Evolutionary conservation across 1,140 invertebrate genomes (phyloP).

Genomic region (Hydropsyche tenuis): DNA sequence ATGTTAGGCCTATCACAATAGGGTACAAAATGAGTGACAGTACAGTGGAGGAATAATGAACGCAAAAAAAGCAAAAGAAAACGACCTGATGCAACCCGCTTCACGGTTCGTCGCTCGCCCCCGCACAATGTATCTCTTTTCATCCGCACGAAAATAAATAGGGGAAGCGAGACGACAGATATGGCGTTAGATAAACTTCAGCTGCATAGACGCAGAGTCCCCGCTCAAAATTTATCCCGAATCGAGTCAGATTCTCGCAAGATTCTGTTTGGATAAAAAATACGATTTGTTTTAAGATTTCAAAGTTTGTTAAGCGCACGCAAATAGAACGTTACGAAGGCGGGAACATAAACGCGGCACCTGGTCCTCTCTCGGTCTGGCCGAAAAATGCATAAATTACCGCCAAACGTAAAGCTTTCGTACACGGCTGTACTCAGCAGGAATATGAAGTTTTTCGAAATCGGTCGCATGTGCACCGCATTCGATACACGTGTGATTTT

Average conservation of each 20-base stretch:
- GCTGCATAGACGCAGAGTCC: too few relatives aligned
- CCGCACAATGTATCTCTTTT: slow-evolving; percentile 11
- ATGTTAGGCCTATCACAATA: slow-evolving; percentile 31
- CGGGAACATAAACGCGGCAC: slow-evolving; percentile 36
- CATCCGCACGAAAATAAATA: not conserved
- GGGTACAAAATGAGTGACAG: slow-evolving; percentile 38
- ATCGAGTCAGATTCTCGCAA: too few relatives aligned
- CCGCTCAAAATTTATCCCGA: too few relatives aligned
- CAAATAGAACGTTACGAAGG: slow-evolving; percentile 34
- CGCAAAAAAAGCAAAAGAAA: slow-evolving; percentile 25
- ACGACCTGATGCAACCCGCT: slow-evolving; percentile 26
- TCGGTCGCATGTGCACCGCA: too few relatives aligned
- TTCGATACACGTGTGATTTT: too few relatives aligned
- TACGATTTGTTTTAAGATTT: too few relatives aligned
- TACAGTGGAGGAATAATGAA: not conserved
- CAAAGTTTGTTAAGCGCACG: slow-evolving; percentile 21
- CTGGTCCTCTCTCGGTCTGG: slow-evolving; percentile 41
- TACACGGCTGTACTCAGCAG: too few relatives aligned
- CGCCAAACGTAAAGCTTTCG: not conserved
- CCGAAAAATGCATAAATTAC: slow-evolving; percentile 41
- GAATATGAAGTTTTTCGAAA: too few relatives aligned
- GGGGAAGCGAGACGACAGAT: not conserved
- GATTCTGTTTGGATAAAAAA: too few relatives aligned
- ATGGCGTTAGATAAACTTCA: too few relatives aligned
- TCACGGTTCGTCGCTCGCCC: slow-evolving; percentile 42